Base-by-base conservation (phyloP, 2,113 vertebrate species). In the Dromiciops gliroides region DNA sequence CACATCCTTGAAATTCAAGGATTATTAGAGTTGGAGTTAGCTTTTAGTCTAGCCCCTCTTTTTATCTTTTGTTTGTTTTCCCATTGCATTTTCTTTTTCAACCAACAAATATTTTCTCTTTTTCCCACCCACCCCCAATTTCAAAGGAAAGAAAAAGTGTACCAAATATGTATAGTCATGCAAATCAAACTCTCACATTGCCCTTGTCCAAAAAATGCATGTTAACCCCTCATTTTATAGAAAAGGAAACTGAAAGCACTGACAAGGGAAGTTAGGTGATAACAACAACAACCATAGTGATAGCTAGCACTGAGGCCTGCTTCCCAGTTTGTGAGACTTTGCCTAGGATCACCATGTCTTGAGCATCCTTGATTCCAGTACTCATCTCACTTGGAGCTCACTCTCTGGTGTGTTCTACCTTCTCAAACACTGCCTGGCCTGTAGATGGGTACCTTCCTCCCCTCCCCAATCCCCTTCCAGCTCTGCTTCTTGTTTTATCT, bases 371-470 rank as follows among this genome's bases (percentile, higher is more conserved):
- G 37, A 44, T n/a, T 6, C n/a, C 5, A 22, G 67, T 44, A 44
- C 28, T 24, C 26, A 2, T 47, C 31, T 0, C 56, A 16, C 56
- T 92, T n/a, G 12, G 51, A 89, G 24, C 83, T 50, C 19, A 2
- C 26, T 16, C 11, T 22, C n/a, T 83, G 67, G 2, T 91, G 47
- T n/a, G 12, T 48, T 89, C 48, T 0, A 23, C 90, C 28, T n/a
- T 37, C 47, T 48, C 23, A 4, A 25, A 60, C 25, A 10, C 44
- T 92, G 11, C 49, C 48, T 88, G 28, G 67, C 12, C 48, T 14
- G n/a, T 2, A 1, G 8, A 11, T 16, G 23, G 31, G 14, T 48
- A 47, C 88, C 0, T 0, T n/a, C 50, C 0, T 11, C 51, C 19
- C 4, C 10, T 48, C 1, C 48, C 89, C 83, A 50, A 11, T 26